phyloP scores from a whole-genome alignment of 2,888 invertebrate genomes.

The Platycnemis pennipes region DNA sequence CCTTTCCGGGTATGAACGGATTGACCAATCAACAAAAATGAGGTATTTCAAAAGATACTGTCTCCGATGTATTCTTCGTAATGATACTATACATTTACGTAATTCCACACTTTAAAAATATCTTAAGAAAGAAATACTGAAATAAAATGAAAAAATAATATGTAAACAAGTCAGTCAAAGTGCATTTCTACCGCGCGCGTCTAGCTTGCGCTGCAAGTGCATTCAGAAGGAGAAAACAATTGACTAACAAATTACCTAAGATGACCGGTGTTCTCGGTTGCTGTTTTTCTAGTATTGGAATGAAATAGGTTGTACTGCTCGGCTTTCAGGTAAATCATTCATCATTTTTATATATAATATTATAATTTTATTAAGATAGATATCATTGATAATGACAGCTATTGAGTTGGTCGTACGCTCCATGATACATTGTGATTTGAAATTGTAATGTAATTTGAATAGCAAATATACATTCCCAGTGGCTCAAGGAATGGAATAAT shows the following conservation, averaged over 20 bases:
- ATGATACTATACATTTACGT: background rate
- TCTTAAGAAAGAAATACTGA: background rate
- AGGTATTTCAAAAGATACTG: background rate
- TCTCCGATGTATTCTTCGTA: too few species aligned
- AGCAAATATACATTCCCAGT: background rate
- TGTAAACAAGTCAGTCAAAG: background rate
- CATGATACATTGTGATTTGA: background rate
- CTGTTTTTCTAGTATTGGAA: background rate
- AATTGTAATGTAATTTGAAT: background rate
- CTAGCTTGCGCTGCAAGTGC: constrained; percentile 12
- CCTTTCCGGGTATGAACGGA: background rate
- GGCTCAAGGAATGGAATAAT: background rate
- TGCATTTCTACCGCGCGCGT: constrained; percentile 61
- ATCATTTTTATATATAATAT: too few species aligned
- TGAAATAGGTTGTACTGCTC: background rate
- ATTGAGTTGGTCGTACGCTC: background rate
- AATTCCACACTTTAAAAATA: background rate
- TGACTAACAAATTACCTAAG: background rate
- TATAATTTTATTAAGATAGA: background rate
- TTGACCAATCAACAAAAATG: background rate
- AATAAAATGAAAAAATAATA: background rate
- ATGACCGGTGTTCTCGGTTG: background rate
- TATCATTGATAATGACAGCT: background rate
- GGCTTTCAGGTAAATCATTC: too few species aligned
- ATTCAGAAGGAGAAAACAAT: background rate